Base-by-base conservation (phyloP, 2,888 invertebrate species). In the Crepidodera aurea region DNA sequence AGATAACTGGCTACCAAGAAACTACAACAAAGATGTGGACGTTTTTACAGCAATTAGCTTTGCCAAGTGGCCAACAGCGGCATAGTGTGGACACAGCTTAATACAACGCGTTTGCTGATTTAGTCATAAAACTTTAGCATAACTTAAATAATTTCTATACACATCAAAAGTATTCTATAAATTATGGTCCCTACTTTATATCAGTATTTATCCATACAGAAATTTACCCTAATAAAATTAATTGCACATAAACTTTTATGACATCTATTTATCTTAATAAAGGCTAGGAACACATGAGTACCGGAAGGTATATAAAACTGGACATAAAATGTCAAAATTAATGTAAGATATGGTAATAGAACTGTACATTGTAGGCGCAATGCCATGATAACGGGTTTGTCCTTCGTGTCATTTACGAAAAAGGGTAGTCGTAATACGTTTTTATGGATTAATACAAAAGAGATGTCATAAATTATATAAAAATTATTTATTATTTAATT, bases 211-310 rank as follows among this genome's bases (percentile, higher is more conserved):
- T n/a, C n/a, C n/a, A n/a, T n/a, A n/a, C n/a, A n/a, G n/a, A n/a
- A n/a, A n/a, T n/a, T n/a, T n/a, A 22, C 44, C 42, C 29, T 54
- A 54, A 54, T 54, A 57, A 62, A 40, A 58, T 62, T 62, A 62
- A 62, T 62, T 56, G 62, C 53, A 34, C 62, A 34, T 62, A 62
- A 62, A 53, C 32, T 58, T 62, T 62, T 62, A 57, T 50, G 62
- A 48, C 27, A 22, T 50, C 39, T 58, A 62, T 62, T 62, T 48
- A 58, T 62, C 58, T 62, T 62, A 58, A 55, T 55, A 55, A 55
- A 32, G 44, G 44, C 44, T n/a, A n/a, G n/a, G n/a, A n/a, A n/a
- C n/a, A n/a, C 51, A 51, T 34, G 51, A 44, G 58, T 22, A 44
- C 51, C 50, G 58, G 51, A 51, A 40, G 51, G 42, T 44, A 51